These are phyloP conservation scores for Lophotis ruficrista DNA, from an alignment of 2,113 vertebrate genomes.

Conservation along the genomic window DNA sequence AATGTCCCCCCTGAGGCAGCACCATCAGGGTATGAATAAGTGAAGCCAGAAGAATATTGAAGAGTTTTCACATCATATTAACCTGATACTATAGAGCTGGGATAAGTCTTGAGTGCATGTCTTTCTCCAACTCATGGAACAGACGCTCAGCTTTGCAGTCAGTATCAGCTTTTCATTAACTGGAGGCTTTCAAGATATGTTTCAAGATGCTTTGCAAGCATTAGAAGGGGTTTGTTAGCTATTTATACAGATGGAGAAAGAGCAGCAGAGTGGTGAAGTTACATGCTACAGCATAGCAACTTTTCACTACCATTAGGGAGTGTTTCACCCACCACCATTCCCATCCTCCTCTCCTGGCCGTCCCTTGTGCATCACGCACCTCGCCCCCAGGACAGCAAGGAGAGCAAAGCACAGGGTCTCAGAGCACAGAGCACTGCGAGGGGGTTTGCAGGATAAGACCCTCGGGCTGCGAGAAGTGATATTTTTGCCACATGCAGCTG, in stretches of 20 bases:
- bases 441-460: background rate
- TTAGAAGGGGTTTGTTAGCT: background rate
- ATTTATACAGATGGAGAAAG: background rate
- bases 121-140: background rate
- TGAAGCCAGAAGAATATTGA: background rate
- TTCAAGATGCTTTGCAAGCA: background rate
- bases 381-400: background rate
- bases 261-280: background rate
- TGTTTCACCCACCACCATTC: background rate
- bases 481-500: background rate
- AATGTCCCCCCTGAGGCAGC: background rate
- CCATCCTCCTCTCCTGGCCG: background rate
- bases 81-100: background rate
- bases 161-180: background rate
- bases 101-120: background rate
- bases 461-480: background rate
- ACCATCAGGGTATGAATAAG: background rate
- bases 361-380: background rate
- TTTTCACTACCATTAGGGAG: background rate
- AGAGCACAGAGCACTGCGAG: background rate
- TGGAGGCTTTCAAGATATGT: background rate
- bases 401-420: background rate
- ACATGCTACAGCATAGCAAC: background rate
- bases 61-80: background rate
- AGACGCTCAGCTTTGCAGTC: background rate